Base-by-base conservation (phyloP, 2,797 vertebrate species). In the Microchirus variegatus region DNA sequence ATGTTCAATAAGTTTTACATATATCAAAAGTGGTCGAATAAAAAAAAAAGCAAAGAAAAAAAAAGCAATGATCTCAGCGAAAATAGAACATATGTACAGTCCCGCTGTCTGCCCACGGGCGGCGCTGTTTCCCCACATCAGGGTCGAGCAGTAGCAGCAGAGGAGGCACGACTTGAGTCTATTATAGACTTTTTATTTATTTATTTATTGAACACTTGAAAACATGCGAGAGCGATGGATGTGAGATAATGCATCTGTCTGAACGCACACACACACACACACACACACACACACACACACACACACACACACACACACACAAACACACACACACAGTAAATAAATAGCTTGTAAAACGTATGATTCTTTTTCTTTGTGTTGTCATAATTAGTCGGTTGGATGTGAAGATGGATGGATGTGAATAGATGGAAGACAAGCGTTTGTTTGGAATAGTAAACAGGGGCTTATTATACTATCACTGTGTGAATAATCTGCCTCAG, bases 41-140 rank as follows among this genome's bases (percentile, higher is more conserved):
- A 42, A 11, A 42, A 42, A 15, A 58, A 11, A 63, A 60, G 59
- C 22, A 2, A 11, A 26, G 55, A 10, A 56, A 59, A 60, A 59
- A 12, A 64, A 61, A 60, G 16, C 47, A 53, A 2, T 9, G 18
- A 13, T 51, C 31, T 14, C 51, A 63, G 48, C 17, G 38, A 59
- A 31, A 70, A 38, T 12, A 5, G 0, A 43, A 47, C 19, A 44
- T 44, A 48, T 13, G n/a, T 14, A 12, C 68, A 14, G 53, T 88
- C 5, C 75, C 73, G 3, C 16, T 47, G 64, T 79, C 75, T 76
- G 76, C 89, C 93, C 75, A 89, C 84, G 78, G 90, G 93, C 73
- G 93, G 84, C 92, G 91, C 93, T 94, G 92, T 94, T 94, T 94
- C 91, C 87, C 75, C 85, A 83, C 63, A 82, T 80, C 90, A 89